phyloP scores from a whole-genome alignment of 2,113 vertebrate genomes.

The Ctenomys sociabilis region DNA sequence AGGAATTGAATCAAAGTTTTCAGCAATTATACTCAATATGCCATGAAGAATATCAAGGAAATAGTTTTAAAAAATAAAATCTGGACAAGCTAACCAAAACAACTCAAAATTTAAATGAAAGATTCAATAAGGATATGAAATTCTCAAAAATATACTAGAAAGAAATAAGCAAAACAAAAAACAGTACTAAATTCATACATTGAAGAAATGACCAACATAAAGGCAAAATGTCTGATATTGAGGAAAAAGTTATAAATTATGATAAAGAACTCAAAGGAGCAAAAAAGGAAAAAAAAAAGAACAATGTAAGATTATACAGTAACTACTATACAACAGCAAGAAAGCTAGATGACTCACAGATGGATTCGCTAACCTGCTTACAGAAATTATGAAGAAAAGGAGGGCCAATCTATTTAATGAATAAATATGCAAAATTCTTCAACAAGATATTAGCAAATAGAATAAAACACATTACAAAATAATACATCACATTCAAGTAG shows the following conservation, averaged over 20 bases:
- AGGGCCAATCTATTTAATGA: neutral
- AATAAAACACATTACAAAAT: neutral
- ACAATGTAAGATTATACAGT: neutral
- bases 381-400: neutral
- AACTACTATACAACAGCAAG: neutral
- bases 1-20: neutral
- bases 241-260: no score
- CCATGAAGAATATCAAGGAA: neutral
- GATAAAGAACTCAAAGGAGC: no score
- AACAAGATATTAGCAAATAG: neutral
- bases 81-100: neutral
- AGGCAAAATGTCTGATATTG: no score
- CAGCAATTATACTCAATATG: neutral
- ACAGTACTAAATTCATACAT: no score
- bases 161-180: no score
- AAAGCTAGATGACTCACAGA: neutral
- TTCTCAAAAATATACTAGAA: no score
- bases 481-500: neutral
- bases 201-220: no score
- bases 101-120: neutral
- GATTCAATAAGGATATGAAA: no score
- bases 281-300: no score
- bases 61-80: neutral
- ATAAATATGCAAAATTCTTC: neutral
- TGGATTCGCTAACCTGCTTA: neutral